These are phyloP conservation scores for Conus canariensis DNA, from an alignment of 2,888 invertebrate species.

Conservation along the genomic window DNA sequence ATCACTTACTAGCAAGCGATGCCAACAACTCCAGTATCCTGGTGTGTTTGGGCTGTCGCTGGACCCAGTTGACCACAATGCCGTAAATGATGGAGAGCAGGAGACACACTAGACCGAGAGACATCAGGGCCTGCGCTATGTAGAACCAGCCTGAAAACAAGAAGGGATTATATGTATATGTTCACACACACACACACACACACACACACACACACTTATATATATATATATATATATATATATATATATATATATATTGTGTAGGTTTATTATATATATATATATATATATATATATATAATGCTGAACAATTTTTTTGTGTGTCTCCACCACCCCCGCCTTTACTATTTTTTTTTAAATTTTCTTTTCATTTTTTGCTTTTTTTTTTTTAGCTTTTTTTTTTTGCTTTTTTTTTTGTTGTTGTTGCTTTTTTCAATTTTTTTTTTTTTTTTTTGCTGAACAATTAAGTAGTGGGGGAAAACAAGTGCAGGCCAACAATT, in stretches of 20 bases:
- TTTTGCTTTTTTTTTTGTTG: no score
- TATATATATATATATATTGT: neutral
- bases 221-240: neutral
- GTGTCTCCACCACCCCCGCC: no score
- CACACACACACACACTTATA: slow-evolving; percentile 17
- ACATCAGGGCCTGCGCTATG: neutral
- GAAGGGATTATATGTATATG: neutral
- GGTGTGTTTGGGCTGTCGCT: slow-evolving; percentile 29
- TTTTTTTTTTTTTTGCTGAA: no score
- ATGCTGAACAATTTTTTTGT: no score
- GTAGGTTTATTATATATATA: no score
- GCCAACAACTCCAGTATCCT: neutral
- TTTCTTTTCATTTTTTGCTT: no score
- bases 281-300: neutral
- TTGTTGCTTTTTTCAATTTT: no score
- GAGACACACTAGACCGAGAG: neutral
- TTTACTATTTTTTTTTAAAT: no score
- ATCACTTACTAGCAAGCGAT: neutral
- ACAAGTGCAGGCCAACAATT: no score
- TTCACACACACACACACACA: slow-evolving; percentile 10
- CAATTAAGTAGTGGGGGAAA: no score
- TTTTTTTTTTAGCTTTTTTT: no score
- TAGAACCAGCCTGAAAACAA: neutral
- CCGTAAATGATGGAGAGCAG: neutral
- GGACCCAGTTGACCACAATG: slow-evolving; percentile 1